Evolutionary conservation across 2,888 invertebrate species (phyloP).

Genomic region (Nycteola revayana): DNA sequence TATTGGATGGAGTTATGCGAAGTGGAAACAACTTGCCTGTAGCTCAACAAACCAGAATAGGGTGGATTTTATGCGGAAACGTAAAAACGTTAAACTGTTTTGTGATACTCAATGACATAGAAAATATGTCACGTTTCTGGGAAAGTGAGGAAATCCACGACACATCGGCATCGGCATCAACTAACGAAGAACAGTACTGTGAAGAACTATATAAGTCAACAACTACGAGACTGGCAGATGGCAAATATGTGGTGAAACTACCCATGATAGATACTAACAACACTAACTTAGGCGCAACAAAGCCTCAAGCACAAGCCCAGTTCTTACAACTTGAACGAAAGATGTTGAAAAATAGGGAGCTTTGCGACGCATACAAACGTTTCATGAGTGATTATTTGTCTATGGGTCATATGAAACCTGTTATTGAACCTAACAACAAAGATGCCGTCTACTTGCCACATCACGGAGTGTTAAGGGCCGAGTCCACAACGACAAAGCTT

Average conservation of each 20-base stretch:
- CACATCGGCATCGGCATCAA: background rate
- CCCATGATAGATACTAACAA: slow-evolving; percentile 14
- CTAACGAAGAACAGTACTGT: slow-evolving; percentile 4
- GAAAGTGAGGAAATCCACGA: slow-evolving; percentile 6
- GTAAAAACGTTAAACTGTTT: slow-evolving; percentile 17
- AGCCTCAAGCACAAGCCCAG: slow-evolving; percentile 10
- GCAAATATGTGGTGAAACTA: slow-evolving; percentile 20
- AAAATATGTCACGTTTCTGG: slow-evolving; percentile 14
- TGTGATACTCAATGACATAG: slow-evolving; percentile 10
- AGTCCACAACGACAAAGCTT: slow-evolving; percentile 15
- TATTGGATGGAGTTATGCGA: slow-evolving; percentile 7
- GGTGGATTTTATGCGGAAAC: slow-evolving; percentile 11
- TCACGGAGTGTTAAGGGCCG: slow-evolving; percentile 12
- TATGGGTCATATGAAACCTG: slow-evolving; percentile 12
- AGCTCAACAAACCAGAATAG: slow-evolving; percentile 15
- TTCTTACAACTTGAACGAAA: slow-evolving; percentile 14
- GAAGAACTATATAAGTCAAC: slow-evolving; percentile 6
- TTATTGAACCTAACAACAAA: background rate
- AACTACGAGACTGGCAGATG: slow-evolving; percentile 9
- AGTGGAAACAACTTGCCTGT: slow-evolving; percentile 3
- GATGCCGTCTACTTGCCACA: slow-evolving; percentile 14
- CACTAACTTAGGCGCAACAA: slow-evolving; percentile 12
- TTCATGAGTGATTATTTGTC: slow-evolving; percentile 14
- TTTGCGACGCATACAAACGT: slow-evolving; percentile 7
- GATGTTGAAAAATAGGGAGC: slow-evolving; percentile 8